Percentiles rank a stretch among this genome's conserved stretches.
These are phyloP conservation scores for Macrostomum lignano DNA, from an alignment of 1,140 invertebrate genomes.

Conservation along the genomic window DNA sequence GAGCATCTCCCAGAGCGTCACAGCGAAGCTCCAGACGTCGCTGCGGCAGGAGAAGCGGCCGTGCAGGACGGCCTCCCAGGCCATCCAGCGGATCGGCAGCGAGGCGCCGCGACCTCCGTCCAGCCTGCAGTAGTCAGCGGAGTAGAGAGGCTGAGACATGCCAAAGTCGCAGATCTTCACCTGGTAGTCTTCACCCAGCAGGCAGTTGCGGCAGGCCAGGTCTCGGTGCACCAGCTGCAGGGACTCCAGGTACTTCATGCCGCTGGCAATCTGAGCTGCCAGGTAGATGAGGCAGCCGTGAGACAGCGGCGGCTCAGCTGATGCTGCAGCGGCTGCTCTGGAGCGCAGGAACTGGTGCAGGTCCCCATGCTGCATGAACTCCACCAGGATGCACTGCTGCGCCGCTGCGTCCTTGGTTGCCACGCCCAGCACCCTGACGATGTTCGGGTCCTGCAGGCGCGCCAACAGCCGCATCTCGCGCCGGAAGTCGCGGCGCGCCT, in stretches of 20 bases:
- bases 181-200: conserved; percentile 61
- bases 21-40: conserved; percentile 57
- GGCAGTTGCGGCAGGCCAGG: conserved; percentile 63
- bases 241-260: conserved; percentile 84
- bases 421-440: no score
- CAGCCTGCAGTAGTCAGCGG: conserved; percentile 37
- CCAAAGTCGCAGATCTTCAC: conserved; percentile 57
- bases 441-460: no score
- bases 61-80: conserved; percentile 47
- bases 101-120: conserved; percentile 24
- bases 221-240: conserved; percentile 87
- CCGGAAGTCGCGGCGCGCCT: no score
- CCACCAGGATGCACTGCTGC: no score
- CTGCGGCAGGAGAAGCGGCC: conserved; percentile 55
- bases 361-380: no score
- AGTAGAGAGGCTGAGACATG: conserved; percentile 56
- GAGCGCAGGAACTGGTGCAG: no score
- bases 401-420: no score
- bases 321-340: no score
- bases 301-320: no score
- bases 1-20: conserved; percentile 49
- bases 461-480: no score
- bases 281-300: conserved; percentile 47
- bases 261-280: conserved; percentile 75
- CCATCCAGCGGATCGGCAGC: conserved; percentile 49